Evolutionary conservation across 2,113 vertebrate genomes (phyloP), one percentile per base, ranked within the genome.

Genomic region (Hippocampus mohnikei): DNA sequence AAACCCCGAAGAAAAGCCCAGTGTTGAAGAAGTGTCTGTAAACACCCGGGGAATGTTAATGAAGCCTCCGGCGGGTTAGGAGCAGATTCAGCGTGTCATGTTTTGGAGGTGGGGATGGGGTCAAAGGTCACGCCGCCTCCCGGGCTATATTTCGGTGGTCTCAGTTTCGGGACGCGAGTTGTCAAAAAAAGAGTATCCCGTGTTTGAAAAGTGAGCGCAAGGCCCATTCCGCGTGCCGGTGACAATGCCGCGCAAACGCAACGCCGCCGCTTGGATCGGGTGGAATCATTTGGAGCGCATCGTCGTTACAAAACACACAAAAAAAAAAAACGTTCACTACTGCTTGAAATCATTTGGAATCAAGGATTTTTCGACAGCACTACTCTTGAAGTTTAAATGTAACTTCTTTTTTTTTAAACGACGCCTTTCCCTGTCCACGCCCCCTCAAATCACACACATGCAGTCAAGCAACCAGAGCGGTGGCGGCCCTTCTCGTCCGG

Each of bases 11-110:
- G 76, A 82, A 85, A 87, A 85, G 77, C 79, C 71, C 85, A 70
- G 82, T 81, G 85, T 87, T 87, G 82, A 90, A 87, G 90, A 88
- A 92, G 86, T 90, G 82, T 89, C 88, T 88, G 87, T 91, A 91
- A 92, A 91, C 88, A 91, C 81, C 77, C 70, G 44, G 88, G 79
- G 90, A 89, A 90, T 89, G 88, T 88, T 91, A 92, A 92, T 91
- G 91, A 91, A 80, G 83, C 81, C 76, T 82, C 88, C 85, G 82
- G 85, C 84, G 85, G n/a, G n/a, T n/a, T n/a, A n/a, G 66, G 83
- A 83, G 86, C 80, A 73, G 44, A 88, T 83, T 82, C 75, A 85
- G 70, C 73, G 75, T 73, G 81, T 85, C 76, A 84, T 84, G 83
- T 86, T 72, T 70, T 83, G 77, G 64, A 72, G 63, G 10, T 72